Evolutionary conservation across 2,888 invertebrate genomes (phyloP).

Genomic region (Chrysotoxum bicinctum): DNA sequence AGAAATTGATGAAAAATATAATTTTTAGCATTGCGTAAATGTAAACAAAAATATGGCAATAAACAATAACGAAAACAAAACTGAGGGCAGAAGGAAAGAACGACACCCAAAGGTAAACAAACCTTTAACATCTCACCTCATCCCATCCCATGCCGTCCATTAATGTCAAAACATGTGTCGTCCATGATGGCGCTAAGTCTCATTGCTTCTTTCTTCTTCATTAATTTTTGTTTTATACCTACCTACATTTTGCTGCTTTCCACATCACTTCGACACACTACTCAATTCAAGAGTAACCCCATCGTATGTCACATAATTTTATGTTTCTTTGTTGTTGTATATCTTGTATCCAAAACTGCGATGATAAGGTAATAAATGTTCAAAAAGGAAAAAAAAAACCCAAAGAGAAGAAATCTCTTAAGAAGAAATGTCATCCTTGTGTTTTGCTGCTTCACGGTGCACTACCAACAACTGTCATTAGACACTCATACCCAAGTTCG

Average conservation of each 20-base stretch:
- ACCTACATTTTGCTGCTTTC: constrained; percentile 29
- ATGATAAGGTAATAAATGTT: constrained; percentile 44
- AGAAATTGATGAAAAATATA: constrained; percentile 13
- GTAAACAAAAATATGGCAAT: constrained; percentile 52
- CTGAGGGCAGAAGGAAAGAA: constrained; percentile 18
- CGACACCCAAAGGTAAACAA: constrained; percentile 62
- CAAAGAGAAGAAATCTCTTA: constrained; percentile 57
- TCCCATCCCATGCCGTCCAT: constrained; percentile 21
- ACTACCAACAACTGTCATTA: constrained; percentile 40
- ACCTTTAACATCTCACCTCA: constrained; percentile 41
- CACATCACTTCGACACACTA: neutral
- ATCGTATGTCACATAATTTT: constrained; percentile 56
- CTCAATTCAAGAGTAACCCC: constrained; percentile 55
- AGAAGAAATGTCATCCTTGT: constrained; percentile 46
- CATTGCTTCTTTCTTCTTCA: constrained; percentile 24
- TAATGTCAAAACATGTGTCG: constrained; percentile 69
- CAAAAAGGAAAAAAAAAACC: no score
- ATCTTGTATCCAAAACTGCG: constrained; percentile 14
- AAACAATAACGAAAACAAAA: constrained; percentile 22
- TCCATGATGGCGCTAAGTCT: constrained; percentile 57
- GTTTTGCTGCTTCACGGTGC: neutral
- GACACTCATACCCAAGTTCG: constrained; percentile 14
- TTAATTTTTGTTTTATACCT: neutral
- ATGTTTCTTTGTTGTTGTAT: constrained; percentile 16
- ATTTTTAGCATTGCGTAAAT: constrained; percentile 45